These are phyloP conservation scores for Arizona elegans DNA, from an alignment of 2,113 vertebrate genomes.

Conservation along the genomic window DNA sequence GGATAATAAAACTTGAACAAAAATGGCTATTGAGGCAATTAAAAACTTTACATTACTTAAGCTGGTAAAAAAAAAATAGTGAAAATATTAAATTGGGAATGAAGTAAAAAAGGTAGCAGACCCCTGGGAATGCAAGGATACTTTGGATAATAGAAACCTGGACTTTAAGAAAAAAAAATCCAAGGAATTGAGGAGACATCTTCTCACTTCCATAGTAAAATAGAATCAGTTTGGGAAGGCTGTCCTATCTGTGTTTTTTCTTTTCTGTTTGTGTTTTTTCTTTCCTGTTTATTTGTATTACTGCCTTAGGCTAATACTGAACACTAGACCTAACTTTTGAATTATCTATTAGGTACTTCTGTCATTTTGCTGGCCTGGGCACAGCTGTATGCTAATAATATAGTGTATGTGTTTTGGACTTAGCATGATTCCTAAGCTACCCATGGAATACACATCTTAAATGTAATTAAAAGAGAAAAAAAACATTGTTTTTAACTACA, in stretches of 20 bases:
- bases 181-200: neutral
- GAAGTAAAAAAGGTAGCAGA: neutral
- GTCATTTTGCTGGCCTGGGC: neutral
- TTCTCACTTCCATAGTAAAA: neutral
- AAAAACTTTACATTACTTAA: neutral
- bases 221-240: neutral
- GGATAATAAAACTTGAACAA: neutral
- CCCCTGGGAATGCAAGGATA: neutral
- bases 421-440: neutral
- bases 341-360: neutral
- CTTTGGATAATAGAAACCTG: neutral
- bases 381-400: neutral
- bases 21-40: neutral
- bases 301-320: neutral
- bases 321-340: too few relatives aligned
- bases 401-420: neutral
- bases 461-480: neutral
- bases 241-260: neutral
- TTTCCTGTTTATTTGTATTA: neutral
- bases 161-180: neutral
- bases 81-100: neutral
- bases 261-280: neutral
- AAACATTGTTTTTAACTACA: neutral
- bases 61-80: neutral
- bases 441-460: neutral